Base-by-base conservation (phyloP, 2,888 invertebrate species). In the Drosophila nr. fundita region DNA sequence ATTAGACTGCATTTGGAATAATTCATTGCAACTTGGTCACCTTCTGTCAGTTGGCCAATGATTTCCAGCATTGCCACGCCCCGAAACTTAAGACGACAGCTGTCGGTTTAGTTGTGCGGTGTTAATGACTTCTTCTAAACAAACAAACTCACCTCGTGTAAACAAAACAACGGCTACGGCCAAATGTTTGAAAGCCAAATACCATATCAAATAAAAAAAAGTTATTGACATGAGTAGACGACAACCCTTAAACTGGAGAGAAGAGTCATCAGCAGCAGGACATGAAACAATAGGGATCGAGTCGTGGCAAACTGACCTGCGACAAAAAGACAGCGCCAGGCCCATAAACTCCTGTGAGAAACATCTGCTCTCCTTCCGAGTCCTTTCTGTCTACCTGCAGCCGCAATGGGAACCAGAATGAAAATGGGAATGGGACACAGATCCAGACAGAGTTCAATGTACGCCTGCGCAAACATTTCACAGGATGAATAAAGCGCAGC, bases 381-480 rank as follows among this genome's bases (percentile, higher is more conserved):
- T 75, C 67, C 65, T 76, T 38, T 72, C 57, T 27, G 76, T 65
- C 63, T 73, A 76, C 80, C 72, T 82, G 76, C 69, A 40, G 38
- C 21, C 30, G 11, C 21, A 49, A 59, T 32, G 49, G 38, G 32
- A 65, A 21, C 29, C 18, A 38, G 38, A 52, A 32, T 32, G 53
- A 38, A 27, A 55, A 29, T 15, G 55, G 55, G 66, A 50, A 68
- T 50, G 59, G 63, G 64, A 76, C 66, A 67, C 55, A 24, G 24
- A 24, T 15, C 55, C 63, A 71, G 45, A 34, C 74, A 80, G 70
- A 82, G 86, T 89, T 86, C 90, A 86, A 87, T 64, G 86, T 80
- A 89, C 86, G 89, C 90, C 90, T 89, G 85, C 83, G 88, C 86
- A 86, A 82, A 86, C 75, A 68, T 68, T 69, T 81, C 60, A 69